phyloP scores from a whole-genome alignment of 2,113 vertebrate species.

The Alexandromys fortis region DNA sequence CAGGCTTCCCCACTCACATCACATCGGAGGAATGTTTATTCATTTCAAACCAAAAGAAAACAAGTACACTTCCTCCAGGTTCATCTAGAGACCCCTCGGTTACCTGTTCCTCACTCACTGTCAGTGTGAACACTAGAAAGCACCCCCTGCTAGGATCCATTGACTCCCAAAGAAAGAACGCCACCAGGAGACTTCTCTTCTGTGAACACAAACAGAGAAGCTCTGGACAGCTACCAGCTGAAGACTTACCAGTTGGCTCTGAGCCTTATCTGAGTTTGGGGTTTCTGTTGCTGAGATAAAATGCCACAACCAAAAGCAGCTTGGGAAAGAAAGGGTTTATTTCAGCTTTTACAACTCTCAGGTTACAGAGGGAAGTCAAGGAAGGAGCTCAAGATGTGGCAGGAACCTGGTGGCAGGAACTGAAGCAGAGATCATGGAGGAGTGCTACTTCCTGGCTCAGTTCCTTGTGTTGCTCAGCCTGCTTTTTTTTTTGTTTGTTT shows the following conservation, averaged over 20 bases:
- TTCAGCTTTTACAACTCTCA: neutral
- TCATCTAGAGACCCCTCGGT: neutral
- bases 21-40: neutral
- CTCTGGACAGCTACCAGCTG: neutral
- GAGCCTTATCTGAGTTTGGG: neutral
- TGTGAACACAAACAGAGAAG: neutral
- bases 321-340: neutral
- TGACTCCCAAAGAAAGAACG: neutral
- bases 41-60: neutral
- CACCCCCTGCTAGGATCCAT: neutral
- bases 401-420: neutral
- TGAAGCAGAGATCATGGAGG: neutral
- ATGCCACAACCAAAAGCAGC: neutral
- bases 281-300: neutral
- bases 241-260: neutral
- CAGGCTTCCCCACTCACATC: neutral
- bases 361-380: neutral
- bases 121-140: neutral
- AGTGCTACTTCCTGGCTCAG: neutral
- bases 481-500: neutral
- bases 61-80: neutral
- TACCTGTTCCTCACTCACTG: neutral
- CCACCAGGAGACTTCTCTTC: neutral
- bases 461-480: neutral
- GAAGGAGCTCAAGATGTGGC: neutral